Evolutionary conservation across 2,888 invertebrate genomes (phyloP).

Genomic region (Campaea margaritaria): DNA sequence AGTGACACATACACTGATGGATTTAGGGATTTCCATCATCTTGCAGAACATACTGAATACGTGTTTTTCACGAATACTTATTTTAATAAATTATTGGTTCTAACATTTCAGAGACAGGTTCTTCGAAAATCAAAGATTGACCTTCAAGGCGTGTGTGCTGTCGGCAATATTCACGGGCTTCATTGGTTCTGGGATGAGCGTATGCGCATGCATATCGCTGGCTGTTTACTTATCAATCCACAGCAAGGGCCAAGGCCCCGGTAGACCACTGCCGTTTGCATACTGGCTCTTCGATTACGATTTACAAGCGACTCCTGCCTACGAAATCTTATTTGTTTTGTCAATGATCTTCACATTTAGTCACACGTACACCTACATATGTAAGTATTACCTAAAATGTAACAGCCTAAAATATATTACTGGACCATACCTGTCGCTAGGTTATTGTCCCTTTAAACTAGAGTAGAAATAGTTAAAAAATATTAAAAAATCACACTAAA

Average conservation of each 20-base stretch:
- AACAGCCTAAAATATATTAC: too few species aligned
- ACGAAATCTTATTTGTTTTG: slow-evolving; percentile 20
- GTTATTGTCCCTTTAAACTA: too few species aligned
- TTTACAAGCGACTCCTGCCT: slow-evolving; percentile 15
- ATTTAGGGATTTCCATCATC: too few species aligned
- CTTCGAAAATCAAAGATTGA: slow-evolving; percentile 29
- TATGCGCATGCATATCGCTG: slow-evolving; percentile 15
- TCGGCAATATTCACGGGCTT: slow-evolving; percentile 3
- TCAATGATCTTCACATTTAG: slow-evolving; percentile 8
- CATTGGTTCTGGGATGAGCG: slow-evolving; percentile 14
- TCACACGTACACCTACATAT: slow-evolving; percentile 19
- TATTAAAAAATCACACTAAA: too few species aligned
- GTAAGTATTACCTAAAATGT: too few species aligned
- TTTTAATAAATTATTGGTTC: too few species aligned
- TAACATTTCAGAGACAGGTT: slow-evolving; percentile 29
- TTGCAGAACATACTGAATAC: too few species aligned
- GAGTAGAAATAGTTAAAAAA: too few species aligned
- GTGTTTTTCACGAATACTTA: too few species aligned
- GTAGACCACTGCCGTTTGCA: slow-evolving; percentile 29
- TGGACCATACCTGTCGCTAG: too few species aligned
- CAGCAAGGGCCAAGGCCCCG: background rate
- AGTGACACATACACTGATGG: too few species aligned
- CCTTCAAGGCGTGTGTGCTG: slow-evolving; percentile 23
- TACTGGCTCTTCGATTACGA: slow-evolving; percentile 20
- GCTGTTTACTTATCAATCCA: background rate